Evolutionary conservation across 2,113 vertebrate species (phyloP).

Genomic region (Actinemys pallida): DNA sequence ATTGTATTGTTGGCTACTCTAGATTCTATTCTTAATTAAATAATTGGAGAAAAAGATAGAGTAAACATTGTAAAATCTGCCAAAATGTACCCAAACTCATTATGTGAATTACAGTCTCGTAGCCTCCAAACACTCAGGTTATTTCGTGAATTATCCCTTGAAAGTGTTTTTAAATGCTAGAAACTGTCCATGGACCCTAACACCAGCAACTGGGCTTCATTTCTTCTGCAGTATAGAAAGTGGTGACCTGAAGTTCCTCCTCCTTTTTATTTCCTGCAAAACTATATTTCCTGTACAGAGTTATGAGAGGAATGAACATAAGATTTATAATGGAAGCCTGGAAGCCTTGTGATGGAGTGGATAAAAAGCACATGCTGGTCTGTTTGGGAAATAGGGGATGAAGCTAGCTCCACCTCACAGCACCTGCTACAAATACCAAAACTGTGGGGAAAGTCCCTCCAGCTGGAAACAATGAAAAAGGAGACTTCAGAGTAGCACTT

Average conservation of each 20-base stretch:
- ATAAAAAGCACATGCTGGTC: rapidly evolving
- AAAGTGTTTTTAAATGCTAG: neutral
- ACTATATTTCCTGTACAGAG: neutral
- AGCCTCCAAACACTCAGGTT: neutral
- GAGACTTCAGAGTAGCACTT: neutral
- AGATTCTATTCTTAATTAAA: neutral
- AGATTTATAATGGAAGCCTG: neutral
- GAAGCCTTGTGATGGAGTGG: neutral
- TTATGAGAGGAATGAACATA: neutral
- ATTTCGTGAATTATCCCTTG: neutral
- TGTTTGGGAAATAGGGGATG: neutral
- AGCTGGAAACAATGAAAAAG: neutral
- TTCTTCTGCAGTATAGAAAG: neutral
- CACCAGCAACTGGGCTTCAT: neutral
- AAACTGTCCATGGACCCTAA: neutral
- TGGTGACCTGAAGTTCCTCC: neutral
- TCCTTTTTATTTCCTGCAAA: neutral
- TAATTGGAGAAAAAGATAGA: neutral
- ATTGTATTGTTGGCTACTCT: neutral
- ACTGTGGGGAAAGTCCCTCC: neutral
- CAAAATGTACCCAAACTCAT: neutral
- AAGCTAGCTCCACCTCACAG: neutral
- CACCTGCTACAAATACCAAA: neutral
- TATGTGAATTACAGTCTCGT: neutral
- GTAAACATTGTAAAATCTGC: neutral